phyloP scores from a whole-genome alignment of 2,888 invertebrate genomes.

The Drosophila monieri region DNA sequence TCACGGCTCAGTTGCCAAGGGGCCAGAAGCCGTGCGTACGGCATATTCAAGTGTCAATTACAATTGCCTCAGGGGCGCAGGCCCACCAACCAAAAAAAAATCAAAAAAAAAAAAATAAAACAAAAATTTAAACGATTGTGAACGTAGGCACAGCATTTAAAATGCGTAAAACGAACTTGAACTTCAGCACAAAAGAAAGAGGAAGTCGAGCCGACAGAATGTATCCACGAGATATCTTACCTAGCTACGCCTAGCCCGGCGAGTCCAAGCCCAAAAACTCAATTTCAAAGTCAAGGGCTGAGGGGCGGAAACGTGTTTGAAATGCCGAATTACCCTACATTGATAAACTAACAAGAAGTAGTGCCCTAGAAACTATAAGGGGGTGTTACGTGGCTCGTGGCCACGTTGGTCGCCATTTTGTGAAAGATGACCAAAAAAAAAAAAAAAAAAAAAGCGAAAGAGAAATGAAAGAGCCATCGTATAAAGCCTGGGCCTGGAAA shows the following conservation, averaged over 20 bases:
- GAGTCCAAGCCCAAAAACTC: slow-evolving; percentile 11
- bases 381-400: slow-evolving; percentile 64
- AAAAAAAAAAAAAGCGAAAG: slow-evolving; percentile 53
- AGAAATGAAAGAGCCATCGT: slow-evolving; percentile 58
- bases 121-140: slow-evolving; percentile 47
- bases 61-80: slow-evolving; percentile 53
- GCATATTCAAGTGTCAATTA: slow-evolving; percentile 67
- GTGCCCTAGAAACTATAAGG: slow-evolving; percentile 30
- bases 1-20: slow-evolving; percentile 71
- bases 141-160: slow-evolving; percentile 55
- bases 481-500: slow-evolving; percentile 30
- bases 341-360: slow-evolving; percentile 6
- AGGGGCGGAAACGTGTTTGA: slow-evolving; percentile 57
- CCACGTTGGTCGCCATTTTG: slow-evolving; percentile 63
- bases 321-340: slow-evolving; percentile 50
- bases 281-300: slow-evolving; percentile 61
- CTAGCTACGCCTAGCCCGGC: slow-evolving; percentile 2
- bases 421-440: slow-evolving; percentile 24
- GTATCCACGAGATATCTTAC: slow-evolving; percentile 10
- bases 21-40: slow-evolving; percentile 29
- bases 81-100: slow-evolving; percentile 8
- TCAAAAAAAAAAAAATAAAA: not conserved
- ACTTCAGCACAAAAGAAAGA: slow-evolving; percentile 61
- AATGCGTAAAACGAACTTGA: slow-evolving; percentile 76
- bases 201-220: slow-evolving; percentile 27